These are phyloP conservation scores for Prionace glauca DNA, from an alignment of 2,797 vertebrate species.

Conservation along the genomic window DNA sequence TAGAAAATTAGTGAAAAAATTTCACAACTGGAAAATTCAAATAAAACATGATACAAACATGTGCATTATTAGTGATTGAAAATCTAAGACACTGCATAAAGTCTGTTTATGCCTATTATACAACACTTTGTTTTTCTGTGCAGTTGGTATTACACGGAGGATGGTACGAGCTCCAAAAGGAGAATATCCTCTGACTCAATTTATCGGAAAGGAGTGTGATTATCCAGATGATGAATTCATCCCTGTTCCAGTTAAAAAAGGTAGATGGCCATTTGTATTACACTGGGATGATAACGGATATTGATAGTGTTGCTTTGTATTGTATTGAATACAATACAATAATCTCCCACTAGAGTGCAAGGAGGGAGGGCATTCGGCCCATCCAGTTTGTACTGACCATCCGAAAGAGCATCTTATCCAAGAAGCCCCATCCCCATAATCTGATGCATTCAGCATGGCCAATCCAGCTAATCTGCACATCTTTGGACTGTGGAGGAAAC, in stretches of 20 bases:
- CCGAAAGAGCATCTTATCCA: too few species aligned
- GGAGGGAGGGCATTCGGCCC: too few species aligned
- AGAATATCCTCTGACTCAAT: slow-evolving; percentile 62
- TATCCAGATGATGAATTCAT: slow-evolving; percentile 65
- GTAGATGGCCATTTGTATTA: slow-evolving; percentile 52
- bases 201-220: slow-evolving; percentile 65
- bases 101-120: background rate
- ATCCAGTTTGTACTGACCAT: too few species aligned
- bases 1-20: background rate
- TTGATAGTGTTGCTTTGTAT: background rate
- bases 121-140: background rate
- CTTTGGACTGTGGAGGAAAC: too few species aligned
- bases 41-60: background rate
- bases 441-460: too few species aligned
- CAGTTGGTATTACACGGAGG: slow-evolving; percentile 73
- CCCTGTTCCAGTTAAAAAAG: slow-evolving; percentile 72
- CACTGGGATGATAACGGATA: background rate
- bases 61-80: background rate
- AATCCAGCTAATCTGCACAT: too few species aligned
- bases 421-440: too few species aligned
- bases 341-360: too few species aligned
- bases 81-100: background rate
- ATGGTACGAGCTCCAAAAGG: slow-evolving; percentile 73
- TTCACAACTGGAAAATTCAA: background rate
- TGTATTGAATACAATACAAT: background rate